A percentile compares a stretch with the other conserved stretches of the same genome.
Evolutionary conservation across 2,797 vertebrate species (phyloP).

Genomic region (Emys orbicularis): DNA sequence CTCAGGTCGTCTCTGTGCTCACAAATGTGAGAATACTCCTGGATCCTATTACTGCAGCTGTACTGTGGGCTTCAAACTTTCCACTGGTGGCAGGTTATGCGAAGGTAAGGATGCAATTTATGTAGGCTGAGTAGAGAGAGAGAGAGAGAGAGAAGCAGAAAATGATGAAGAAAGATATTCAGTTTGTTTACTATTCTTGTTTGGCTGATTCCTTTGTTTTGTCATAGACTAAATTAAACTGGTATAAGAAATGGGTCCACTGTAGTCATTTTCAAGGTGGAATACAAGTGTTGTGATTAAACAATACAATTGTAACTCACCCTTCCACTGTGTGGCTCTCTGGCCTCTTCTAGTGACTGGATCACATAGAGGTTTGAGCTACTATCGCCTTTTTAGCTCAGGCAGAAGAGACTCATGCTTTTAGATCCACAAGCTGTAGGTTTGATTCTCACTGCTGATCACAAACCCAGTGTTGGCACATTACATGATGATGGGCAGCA

Average conservation of each 20-base stretch:
- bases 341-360: background rate
- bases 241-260: background rate
- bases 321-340: background rate
- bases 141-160: background rate
- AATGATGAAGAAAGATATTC: background rate
- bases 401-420: background rate
- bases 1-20: conserved; percentile 93
- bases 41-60: conserved; percentile 96
- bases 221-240: background rate
- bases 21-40: conserved; percentile 94
- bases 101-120: conserved; percentile 83
- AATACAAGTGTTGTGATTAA: background rate
- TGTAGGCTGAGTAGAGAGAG: background rate
- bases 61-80: conserved; percentile 92
- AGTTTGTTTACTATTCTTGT: background rate
- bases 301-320: fast-evolving
- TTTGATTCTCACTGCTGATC: background rate
- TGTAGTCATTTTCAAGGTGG: background rate
- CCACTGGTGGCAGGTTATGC: conserved; percentile 89
- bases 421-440: background rate
- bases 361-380: background rate
- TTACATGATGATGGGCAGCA: background rate
- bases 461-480: background rate
- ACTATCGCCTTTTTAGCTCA: background rate
- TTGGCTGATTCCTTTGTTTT: background rate